Evolutionary conservation across 92 coral and sea anemone species (phyloP).

Genomic region (Nematostella vectensis): DNA sequence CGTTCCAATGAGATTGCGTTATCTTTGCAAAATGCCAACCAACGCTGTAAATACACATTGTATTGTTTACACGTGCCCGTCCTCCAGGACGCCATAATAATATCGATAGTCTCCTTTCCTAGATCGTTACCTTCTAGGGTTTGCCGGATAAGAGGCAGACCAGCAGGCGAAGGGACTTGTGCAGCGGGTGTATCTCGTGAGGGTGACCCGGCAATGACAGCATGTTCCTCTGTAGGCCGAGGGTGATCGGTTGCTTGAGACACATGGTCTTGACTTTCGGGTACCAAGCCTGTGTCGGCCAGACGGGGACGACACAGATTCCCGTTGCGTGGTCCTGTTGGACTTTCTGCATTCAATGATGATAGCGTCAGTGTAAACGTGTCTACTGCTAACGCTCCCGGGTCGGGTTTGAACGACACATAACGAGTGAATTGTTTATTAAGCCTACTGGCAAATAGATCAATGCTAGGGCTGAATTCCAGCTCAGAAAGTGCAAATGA

Average conservation of each 20-base stretch:
- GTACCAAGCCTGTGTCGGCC: constrained; percentile 22
- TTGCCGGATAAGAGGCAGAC: constrained; percentile 31
- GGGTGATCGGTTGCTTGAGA: neutral
- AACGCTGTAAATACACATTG: constrained; percentile 1
- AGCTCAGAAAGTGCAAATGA: too few relatives aligned
- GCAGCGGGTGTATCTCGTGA: constrained; percentile 14
- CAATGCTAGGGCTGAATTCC: too few relatives aligned
- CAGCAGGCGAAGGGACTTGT: constrained; percentile 14
- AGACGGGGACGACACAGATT: constrained; percentile 4
- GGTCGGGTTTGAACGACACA: too few relatives aligned
- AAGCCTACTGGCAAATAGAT: too few relatives aligned
- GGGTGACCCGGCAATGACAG: constrained; percentile 5
- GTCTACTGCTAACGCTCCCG: constrained; percentile 16
- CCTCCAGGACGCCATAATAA: constrained; percentile 35
- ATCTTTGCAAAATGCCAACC: constrained; percentile 12
- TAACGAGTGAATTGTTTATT: too few relatives aligned
- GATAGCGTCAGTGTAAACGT: constrained; percentile 28
- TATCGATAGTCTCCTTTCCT: constrained; percentile 6
- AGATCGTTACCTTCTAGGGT: constrained; percentile 8
- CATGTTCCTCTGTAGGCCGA: neutral
- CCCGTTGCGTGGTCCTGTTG: constrained; percentile 13
- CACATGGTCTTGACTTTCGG: constrained; percentile 9
- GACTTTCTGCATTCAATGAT: neutral
- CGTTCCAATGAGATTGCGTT: neutral
- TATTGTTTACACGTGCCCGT: constrained; percentile 5